These are phyloP conservation scores for Promerops cafer DNA, from an alignment of 2,113 vertebrate genomes.

Conservation along the genomic window DNA sequence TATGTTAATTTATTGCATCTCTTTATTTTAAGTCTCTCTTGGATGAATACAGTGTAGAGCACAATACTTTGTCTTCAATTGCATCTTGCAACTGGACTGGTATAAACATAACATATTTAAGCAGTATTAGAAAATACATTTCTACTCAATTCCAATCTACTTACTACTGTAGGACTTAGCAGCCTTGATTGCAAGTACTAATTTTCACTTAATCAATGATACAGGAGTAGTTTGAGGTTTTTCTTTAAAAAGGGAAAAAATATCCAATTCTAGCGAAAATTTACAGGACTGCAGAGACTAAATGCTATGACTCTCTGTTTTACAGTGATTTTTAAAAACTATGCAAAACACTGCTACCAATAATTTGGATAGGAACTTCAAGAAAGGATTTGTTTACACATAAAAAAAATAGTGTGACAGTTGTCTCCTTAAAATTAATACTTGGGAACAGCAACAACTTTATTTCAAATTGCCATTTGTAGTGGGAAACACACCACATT, in stretches of 20 bases:
- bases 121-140: not conserved
- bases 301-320: not conserved
- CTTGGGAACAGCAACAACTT: not conserved
- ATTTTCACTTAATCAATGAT: not conserved
- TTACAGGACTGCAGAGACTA: not conserved
- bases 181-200: not conserved
- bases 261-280: not conserved
- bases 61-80: not conserved
- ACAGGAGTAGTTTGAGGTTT: not conserved
- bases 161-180: not conserved
- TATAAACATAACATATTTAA: not conserved
- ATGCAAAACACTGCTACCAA: not conserved
- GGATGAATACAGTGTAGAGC: not conserved
- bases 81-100: not conserved
- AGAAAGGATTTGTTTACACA: not conserved
- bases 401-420: not conserved
- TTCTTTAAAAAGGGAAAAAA: not conserved
- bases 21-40: not conserved
- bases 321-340: not conserved
- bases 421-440: not conserved
- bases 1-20: not conserved
- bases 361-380: not conserved
- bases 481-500: not conserved
- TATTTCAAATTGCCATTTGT: not conserved
- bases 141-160: not conserved